These are phyloP conservation scores for Endotricha flammealis DNA, from an alignment of 2,888 invertebrate genomes.

Conservation along the genomic window DNA sequence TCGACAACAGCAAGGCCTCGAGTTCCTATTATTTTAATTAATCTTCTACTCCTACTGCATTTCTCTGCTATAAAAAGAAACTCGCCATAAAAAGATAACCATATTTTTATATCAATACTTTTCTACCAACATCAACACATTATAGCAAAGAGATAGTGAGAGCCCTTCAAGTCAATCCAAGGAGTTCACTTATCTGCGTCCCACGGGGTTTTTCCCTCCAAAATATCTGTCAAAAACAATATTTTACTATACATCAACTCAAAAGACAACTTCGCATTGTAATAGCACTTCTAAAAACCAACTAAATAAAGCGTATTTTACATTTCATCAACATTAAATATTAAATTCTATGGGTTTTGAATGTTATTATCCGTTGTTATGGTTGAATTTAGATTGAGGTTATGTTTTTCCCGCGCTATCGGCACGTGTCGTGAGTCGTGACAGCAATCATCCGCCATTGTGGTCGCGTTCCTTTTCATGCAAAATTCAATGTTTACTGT, in stretches of 20 bases:
- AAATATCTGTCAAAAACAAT: conserved; percentile 18
- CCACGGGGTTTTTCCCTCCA: conserved; percentile 13
- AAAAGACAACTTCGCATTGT: background rate
- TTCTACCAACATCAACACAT: background rate
- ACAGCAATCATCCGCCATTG: conserved; percentile 13
- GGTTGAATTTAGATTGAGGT: conserved; percentile 2
- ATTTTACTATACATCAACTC: conserved; percentile 1
- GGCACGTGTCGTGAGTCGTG: conserved; percentile 11
- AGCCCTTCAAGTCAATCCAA: conserved; percentile 3
- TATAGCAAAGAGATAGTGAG: background rate
- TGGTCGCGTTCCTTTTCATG: conserved; percentile 12
- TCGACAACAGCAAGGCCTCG: no score
- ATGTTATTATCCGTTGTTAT: background rate
- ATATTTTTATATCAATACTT: no score
- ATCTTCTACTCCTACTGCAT: background rate
- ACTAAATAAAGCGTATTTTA: background rate
- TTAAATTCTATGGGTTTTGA: conserved; percentile 1
- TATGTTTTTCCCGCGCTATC: conserved; percentile 10
- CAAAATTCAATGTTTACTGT: conserved; percentile 8
- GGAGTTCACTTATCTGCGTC: conserved; percentile 12
- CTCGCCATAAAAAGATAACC: conserved; percentile 3
- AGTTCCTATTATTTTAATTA: no score
- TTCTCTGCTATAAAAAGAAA: background rate
- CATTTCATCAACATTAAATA: background rate
- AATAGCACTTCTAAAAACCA: background rate